Evolutionary conservation across 2,888 invertebrate species (phyloP), one percentile per base, ranked within the genome.

Genomic region (Troides aeacus): DNA sequence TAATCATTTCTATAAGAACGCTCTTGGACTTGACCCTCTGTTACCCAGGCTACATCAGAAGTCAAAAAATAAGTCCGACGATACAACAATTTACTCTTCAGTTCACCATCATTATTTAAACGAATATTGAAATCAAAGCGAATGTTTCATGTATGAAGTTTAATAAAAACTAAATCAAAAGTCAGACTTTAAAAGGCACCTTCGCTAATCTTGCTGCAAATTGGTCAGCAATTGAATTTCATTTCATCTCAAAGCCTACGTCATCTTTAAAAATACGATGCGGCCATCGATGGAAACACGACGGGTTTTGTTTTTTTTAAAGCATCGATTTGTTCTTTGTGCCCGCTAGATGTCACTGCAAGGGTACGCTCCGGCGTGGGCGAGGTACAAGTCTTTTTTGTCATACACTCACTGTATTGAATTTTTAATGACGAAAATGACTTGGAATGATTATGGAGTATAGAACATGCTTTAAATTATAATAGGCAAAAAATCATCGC

Each of bases 301-400:
- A 63, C 59, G 64, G 30, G 64, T 30, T 60, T 53, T 68, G 23
- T 64, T 67, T 86, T 91, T 89, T 86, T 89, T 5, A n/a, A n/a
- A 7, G 84, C 83, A 75, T 76, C 76, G 83, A 91, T 90, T 90
- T 89, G 86, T 89, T 90, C 92, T 89, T 92, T 87, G 82, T 78
- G 71, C 71, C 76, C 79, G 85, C 87, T 89, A 83, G 88, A 92
- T 89, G 92, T 92, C 92, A 89, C 73, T 85, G 81, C 89, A 91
- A 92, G 92, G 92, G 87, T 89, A 86, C 72, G 69, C 72, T n/a
- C 74, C 66, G 66, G 69, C 59, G 71, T 65, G 62, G 42, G 60
- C 71, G 63, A 65, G 42, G 23, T 59, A 42, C 21, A 23, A 10
- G 21, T 42, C 21, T 46, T 70, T 66, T 70, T 66, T 66, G 63